Conservation (phyloP, 2,113 vertebrate species). For the Apteryx owenii region DNA sequence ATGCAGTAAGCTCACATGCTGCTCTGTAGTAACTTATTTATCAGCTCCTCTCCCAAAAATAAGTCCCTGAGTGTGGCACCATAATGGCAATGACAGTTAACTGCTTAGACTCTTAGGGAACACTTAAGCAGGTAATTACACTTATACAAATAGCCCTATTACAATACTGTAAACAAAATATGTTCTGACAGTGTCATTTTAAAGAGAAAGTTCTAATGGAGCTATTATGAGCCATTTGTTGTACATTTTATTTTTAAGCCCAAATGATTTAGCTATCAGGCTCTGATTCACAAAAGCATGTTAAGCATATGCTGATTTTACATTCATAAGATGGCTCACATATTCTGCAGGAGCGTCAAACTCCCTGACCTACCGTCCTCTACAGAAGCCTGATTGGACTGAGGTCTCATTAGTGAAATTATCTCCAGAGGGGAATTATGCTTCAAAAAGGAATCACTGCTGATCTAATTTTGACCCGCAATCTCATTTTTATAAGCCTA, state of each 20-base stretch:
- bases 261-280: neutral
- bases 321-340: neutral
- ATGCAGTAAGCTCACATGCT: neutral
- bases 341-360: neutral
- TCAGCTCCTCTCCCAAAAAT: neutral
- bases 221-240: neutral
- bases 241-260: neutral
- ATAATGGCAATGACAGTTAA: neutral
- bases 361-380: neutral
- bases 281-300: neutral
- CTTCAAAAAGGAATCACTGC: neutral
- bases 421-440: neutral
- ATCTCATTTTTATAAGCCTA: neutral
- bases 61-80: neutral
- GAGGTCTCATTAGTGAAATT: neutral
- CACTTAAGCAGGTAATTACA: neutral
- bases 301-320: neutral
- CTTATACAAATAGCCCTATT: neutral
- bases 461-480: neutral
- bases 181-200: neutral
- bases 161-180: neutral
- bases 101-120: neutral
- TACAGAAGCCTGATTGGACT: neutral
- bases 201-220: neutral
- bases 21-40: neutral